These are phyloP conservation scores for Arvicanthis niloticus DNA, from an alignment of 2,113 vertebrate species.

Conservation along the genomic window DNA sequence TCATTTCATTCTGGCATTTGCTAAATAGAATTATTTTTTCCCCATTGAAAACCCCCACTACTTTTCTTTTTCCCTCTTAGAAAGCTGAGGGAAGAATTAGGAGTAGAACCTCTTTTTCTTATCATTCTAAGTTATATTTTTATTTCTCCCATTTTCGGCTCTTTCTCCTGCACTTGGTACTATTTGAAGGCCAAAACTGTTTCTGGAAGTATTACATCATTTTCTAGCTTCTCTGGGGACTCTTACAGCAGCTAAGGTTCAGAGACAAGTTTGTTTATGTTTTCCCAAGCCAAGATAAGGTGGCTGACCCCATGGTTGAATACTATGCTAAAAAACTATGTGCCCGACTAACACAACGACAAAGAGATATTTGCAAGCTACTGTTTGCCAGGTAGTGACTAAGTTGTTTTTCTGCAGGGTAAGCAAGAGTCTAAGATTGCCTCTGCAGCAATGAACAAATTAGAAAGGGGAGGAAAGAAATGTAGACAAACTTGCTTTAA, in stretches of 20 bases:
- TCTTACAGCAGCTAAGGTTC: constrained; percentile 9
- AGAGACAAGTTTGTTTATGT: neutral
- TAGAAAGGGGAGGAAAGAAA: constrained; percentile 62
- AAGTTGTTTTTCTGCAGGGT: constrained; percentile 49
- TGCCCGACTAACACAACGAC: constrained; percentile 53
- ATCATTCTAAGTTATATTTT: constrained; percentile 30
- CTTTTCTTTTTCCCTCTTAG: constrained; percentile 12
- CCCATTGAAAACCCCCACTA: neutral
- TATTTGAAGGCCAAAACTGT: constrained; percentile 50
- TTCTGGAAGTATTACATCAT: constrained; percentile 35
- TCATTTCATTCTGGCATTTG: neutral
- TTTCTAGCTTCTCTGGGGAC: neutral
- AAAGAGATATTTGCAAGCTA: constrained; percentile 46
- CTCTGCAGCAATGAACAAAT: constrained; percentile 38
- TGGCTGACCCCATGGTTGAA: neutral
- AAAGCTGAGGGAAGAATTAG: constrained; percentile 16
- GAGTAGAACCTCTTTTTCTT: constrained; percentile 31
- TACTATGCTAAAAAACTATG: constrained; percentile 43
- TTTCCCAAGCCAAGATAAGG: neutral
- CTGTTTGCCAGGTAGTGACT: constrained; percentile 18
- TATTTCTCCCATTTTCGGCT: constrained; percentile 15
- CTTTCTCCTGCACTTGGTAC: constrained; percentile 31
- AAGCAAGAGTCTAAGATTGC: constrained; percentile 43
- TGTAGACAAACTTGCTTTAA: constrained; percentile 62
- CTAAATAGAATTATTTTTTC: neutral